Base-by-base conservation (phyloP, 1,140 invertebrate genomes). In the Zaprionus davidi region DNA sequence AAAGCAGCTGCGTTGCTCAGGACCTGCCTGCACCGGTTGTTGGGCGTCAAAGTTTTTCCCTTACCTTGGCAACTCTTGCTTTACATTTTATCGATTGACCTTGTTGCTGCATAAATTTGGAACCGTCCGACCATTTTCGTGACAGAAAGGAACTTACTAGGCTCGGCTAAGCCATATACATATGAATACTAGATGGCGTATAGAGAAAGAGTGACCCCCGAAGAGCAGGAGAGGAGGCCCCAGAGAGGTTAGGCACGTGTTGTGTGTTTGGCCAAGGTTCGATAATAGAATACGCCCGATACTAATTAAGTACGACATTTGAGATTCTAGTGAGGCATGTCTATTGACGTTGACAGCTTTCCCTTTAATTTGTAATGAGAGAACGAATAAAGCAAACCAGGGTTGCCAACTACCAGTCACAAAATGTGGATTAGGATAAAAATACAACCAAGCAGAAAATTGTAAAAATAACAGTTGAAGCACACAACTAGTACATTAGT, bases 61-160 rank as follows among this genome's bases (percentile, higher is more conserved):
- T 71, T 86, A 44, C 81, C 81, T 90, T 84, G 78, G 70, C 67
- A 88, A 88, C 85, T 46, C 31, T 73, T 69, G 70, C 63, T 78
- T 76, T 76, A 60, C 82, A 82, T 72, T 90, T 90, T 88, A 88
- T 88, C 76, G 85, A 88, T 88, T 90, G 85, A 88, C 85, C 85
- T 88, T 88, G 81, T 90, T 90, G 79, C 76, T 82, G 85, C 76
- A 88, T 88, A 88, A 71, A 90, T 81, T 90, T 71, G 31, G n/a
- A 15, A 60, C 60, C 81, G 26, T 68, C 57, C 46, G 71, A 71
- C 22, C 51, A 76, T 53, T 76, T 72, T 63, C 68, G 69, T 71
- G 69, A 59, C 57, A 56, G 49, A 67, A 72, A 11, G 53, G 22
- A 62, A 46, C 41, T n/a, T 46, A 62, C 49, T 31, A 62, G 56